Evolutionary conservation across 2,113 vertebrate genomes (phyloP), one percentile per base, ranked within the genome.

Genomic region (Xenopus laevis): DNA sequence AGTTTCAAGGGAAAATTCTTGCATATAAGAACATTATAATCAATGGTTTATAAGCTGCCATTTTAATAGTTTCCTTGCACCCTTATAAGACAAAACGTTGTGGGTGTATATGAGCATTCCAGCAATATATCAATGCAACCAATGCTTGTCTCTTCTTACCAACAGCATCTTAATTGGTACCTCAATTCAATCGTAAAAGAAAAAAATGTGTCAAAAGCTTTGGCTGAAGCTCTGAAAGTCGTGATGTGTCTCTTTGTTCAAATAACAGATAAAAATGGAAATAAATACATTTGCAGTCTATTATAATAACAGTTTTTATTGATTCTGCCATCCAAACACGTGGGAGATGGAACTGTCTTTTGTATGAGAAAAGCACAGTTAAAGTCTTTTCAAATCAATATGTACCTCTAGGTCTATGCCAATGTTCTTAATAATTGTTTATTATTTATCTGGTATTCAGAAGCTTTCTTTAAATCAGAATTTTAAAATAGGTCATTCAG

Each of bases 271-370:
- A 27, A 76, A 63, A 68, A 69, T 68, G 58, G 47, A 65, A 21
- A 63, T 46, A 64, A 50, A 78, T 20, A 60, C 59, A 74, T 78
- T 79, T 84, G 23, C 9, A 76, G 78, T 73, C 18, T 16, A 57
- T 65, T 21, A 73, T 65, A 76, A 17, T 4, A 27, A 68, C 15
- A 44, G 68, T 68, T 46, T 47, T 69, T 12, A 57, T 70, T 65
- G 44, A 1, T 3, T 4, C 17, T 20, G 4, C 71, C 61, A 17
- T 12, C 0, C 53, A 59, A 64, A 66, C 65, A 68, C 55, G 46
- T 69, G 46, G 59, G 59, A 69, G 74, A 45, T 57, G 40, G 3
- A 69, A 8, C 0, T 45, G 68, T 16, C 59, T 9, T 77, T 73
- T 66, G 5, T 61, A 68, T 75, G n/a, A 18, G 0, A 13, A 66